These are phyloP conservation scores for Alsophila aescularia DNA, from an alignment of 2,888 invertebrate species.

Conservation along the genomic window DNA sequence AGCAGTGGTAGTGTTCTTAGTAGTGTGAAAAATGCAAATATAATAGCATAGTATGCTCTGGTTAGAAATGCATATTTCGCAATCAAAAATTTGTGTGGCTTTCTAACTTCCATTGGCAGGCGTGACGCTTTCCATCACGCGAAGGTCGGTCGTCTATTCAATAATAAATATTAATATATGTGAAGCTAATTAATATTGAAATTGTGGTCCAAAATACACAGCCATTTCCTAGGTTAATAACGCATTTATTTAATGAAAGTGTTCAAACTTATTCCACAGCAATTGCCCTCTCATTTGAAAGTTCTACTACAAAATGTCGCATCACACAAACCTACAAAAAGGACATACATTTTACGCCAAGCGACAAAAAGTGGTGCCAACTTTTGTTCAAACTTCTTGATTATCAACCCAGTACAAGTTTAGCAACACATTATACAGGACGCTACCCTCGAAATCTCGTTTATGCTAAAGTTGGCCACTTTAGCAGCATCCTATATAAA, in stretches of 20 bases:
- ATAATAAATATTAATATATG: too few relatives aligned
- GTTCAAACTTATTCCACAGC: background rate
- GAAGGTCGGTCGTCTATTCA: too few relatives aligned
- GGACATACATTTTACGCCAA: background rate
- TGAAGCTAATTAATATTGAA: too few relatives aligned
- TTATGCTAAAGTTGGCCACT: slow-evolving; percentile 34
- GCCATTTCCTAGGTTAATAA: background rate
- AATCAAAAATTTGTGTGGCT: too few relatives aligned
- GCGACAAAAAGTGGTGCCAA: slow-evolving; percentile 15
- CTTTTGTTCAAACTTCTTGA: slow-evolving; percentile 19
- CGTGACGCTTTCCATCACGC: too few relatives aligned
- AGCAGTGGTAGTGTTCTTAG: too few relatives aligned
- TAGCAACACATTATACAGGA: slow-evolving; percentile 31
- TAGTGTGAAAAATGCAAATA: too few relatives aligned
- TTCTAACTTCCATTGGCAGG: too few relatives aligned
- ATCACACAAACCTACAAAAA: slow-evolving; percentile 3
- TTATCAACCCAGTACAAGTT: slow-evolving; percentile 18
- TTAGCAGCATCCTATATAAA: slow-evolving; percentile 35
- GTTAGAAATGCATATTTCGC: too few relatives aligned
- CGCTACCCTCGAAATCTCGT: slow-evolving; percentile 29
- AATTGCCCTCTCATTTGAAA: background rate
- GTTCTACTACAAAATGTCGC: slow-evolving; percentile 2
- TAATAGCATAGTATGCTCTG: too few relatives aligned
- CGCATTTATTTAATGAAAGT: background rate
- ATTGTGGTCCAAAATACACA: too few relatives aligned